These are phyloP conservation scores for Chrysotoxum bicinctum DNA, from an alignment of 2,888 invertebrate genomes.

Conservation along the genomic window DNA sequence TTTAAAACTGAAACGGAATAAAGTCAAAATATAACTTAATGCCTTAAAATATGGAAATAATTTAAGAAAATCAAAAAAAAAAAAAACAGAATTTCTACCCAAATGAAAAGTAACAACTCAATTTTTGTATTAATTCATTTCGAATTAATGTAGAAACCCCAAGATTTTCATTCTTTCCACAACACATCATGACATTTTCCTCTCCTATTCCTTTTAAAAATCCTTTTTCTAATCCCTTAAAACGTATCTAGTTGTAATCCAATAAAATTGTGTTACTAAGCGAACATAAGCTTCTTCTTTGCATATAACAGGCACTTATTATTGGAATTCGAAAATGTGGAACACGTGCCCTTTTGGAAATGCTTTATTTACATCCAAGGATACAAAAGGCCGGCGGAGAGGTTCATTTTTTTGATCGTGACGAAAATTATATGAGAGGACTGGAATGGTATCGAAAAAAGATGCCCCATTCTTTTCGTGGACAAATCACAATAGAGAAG, in stretches of 20 bases:
- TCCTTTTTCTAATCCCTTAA: conserved; percentile 29
- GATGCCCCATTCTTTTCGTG: conserved; percentile 96
- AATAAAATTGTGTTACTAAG: conserved; percentile 33
- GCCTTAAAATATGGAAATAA: too few relatives aligned
- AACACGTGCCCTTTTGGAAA: conserved; percentile 96
- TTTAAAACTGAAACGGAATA: too few relatives aligned
- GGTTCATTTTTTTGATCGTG: conserved; percentile 98
- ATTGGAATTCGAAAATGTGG: conserved; percentile 98
- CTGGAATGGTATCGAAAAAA: conserved; percentile 97
- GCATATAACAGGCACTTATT: conserved; percentile 87
- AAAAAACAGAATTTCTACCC: neutral
- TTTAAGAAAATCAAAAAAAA: neutral
- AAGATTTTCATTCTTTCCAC: neutral
- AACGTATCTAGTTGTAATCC: conserved; percentile 33
- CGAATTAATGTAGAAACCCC: neutral
- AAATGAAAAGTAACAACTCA: neutral
- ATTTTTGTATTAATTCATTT: neutral
- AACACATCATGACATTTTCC: neutral
- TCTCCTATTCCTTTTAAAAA: neutral
- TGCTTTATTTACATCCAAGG: conserved; percentile 96
- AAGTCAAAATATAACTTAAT: too few relatives aligned
- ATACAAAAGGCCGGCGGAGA: conserved; percentile 96
- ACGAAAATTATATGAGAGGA: conserved; percentile 95
- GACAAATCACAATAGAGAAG: conserved; percentile 98
- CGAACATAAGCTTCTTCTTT: conserved; percentile 31